Evolutionary conservation across 2,113 vertebrate species (phyloP), one percentile per base, ranked within the genome.

Genomic region (Odontesthes bonariensis): DNA sequence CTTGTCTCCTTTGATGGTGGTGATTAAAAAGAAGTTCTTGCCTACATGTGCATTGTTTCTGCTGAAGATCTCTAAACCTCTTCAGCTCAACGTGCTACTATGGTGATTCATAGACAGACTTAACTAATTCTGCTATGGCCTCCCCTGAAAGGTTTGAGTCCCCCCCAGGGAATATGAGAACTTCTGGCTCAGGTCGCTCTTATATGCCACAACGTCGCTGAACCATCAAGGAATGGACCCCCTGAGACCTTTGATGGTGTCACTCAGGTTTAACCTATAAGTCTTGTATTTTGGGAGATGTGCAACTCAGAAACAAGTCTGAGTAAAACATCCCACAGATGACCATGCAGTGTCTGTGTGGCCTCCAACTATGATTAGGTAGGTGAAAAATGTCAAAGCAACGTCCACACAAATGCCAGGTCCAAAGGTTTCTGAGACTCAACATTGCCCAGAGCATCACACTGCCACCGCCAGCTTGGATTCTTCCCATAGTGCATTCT

Each of bases 1-100:
- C 85, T 85, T 89, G 90, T 92, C 79, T 80, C 81, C 92, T 92
- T 93, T 93, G 92, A 93, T 91, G 91, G 83, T 16, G 73, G 90
- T 93, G 92, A 94, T 94, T 93, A 92, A 89, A 93, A 91, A 81
- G 80, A 86, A 88, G 84, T 35, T 81, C 64, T 70, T 77, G 71
- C 83, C 72, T 62, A n/a, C 47, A 52, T 53, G 70, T 65, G 83
- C 76, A 82, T 90, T 71, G 83, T 92, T 86, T 90, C 75, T 69
- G 86, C 66, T 57, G 65, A 75, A 49, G 73, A 87, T 65, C 74
- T 44, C 52, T 58, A 63, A 69, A 55, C 38, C 38, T 53, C 47
- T 55, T 69, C 77, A 51, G 73, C 58, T 83, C 77, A 56, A 55
- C 79, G 46, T 54, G 35, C 67, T 12, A n/a, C 69, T 19, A 11